Base-by-base conservation (phyloP, 2,797 vertebrate genomes). In the Gallirallus australis region DNA sequence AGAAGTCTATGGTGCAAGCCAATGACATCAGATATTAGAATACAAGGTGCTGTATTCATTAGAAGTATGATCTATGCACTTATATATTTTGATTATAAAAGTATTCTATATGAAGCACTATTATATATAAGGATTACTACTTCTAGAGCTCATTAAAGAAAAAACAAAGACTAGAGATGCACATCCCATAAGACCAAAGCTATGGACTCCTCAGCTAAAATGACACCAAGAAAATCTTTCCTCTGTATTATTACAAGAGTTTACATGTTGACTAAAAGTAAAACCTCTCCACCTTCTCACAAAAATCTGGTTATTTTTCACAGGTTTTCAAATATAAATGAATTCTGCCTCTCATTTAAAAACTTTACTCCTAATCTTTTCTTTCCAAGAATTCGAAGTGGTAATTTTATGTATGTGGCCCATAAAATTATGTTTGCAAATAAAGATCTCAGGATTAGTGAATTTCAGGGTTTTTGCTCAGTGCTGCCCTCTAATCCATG, bases 61-160 rank as follows among this genome's bases (percentile, higher is more conserved):
- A 65, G n/a, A 90, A 68, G 47, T 33, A 66, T 66, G 61, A 79
- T 71, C 33, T 53, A 24, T 25, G 68, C 25, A 31, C 25, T 77
- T 83, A 61, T 3, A 65, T 45, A 66, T 47, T 63, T 33, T 30
- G 14, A 70, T 73, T 54, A 80, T 35, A 80, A 50, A 86, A 84
- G 53, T 4, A 78, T n/a, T 52, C 53, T 6, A 48, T 31, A 76
- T 9, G 23, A 86, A 91, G 54, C 23, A 76, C 27, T 14, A 76
- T 21, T 89, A 89, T 63, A 76, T 40, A 28, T 10, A 75, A 76
- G 59, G 64, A 79, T 69, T 91, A 79, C 30, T 92, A 73, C 77
- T 92, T 91, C 87, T 76, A 79, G 16, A 93, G 40, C 30, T 94
- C 91, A 65, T 72, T 64, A 91, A 61, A 85, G 76, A 77, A 78